phyloP scores from a whole-genome alignment of 2,113 vertebrate genomes.

The Erinaceus europaeus region DNA sequence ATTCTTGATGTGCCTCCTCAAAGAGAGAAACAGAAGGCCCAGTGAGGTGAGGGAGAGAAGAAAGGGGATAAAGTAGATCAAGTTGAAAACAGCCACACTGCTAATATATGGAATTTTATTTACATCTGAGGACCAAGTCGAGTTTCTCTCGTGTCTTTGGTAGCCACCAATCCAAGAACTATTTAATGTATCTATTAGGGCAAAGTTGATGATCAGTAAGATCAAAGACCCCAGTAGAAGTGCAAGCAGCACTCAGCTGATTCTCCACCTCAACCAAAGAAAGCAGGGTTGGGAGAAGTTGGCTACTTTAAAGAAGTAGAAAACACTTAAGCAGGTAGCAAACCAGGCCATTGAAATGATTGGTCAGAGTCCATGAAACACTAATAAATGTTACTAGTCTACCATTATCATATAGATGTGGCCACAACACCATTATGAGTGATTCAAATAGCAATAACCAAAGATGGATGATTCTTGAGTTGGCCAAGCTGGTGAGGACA shows the following conservation, averaged over 20 bases:
- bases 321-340: conserved; percentile 19
- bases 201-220: neutral
- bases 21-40: neutral
- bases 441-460: neutral
- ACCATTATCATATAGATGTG: neutral
- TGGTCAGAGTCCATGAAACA: neutral
- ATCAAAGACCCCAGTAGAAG: neutral
- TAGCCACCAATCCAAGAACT: accelerated
- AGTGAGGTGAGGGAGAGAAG: neutral
- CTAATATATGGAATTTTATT: neutral
- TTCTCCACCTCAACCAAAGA: neutral
- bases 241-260: neutral
- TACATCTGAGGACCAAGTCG: neutral
- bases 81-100: neutral
- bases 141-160: neutral
- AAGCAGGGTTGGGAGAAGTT: conserved; percentile 11
- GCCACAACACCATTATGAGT: neutral
- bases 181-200: neutral
- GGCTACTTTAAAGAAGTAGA: conserved; percentile 39
- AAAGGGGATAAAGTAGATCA: neutral
- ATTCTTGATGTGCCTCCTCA: neutral
- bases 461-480: conserved; percentile 7
- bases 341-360: neutral
- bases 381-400: accelerated
- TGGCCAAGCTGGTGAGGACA: conserved; percentile 15